These are phyloP conservation scores for Drosophila pullipes DNA, from an alignment of 2,888 invertebrate species.

Conservation along the genomic window DNA sequence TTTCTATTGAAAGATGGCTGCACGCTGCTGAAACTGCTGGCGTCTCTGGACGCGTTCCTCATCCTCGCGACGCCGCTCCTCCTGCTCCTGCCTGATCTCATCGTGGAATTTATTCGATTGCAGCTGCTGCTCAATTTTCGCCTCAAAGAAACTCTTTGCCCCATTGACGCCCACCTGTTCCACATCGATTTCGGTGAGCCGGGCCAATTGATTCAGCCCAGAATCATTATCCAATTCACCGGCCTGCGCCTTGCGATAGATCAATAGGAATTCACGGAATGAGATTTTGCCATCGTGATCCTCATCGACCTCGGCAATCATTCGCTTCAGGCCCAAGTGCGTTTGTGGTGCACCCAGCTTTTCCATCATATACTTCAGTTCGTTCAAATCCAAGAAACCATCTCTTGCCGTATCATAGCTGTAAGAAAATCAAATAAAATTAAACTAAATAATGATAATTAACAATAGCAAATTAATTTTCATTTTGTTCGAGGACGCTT, in stretches of 20 bases:
- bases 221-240: conserved; percentile 95
- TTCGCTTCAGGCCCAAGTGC: conserved; percentile 96
- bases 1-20: conserved; percentile 91
- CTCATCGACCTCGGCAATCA: conserved; percentile 97
- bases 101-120: conserved; percentile 95
- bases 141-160: conserved; percentile 98
- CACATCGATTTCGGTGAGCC: conserved; percentile 95
- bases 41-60: conserved; percentile 93
- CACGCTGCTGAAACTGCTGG: conserved; percentile 95
- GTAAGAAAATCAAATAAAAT: conserved; percentile 77
- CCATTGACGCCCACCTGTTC: conserved; percentile 97
- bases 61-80: conserved; percentile 92
- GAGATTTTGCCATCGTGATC: conserved; percentile 94
- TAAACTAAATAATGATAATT: conserved; percentile 14
- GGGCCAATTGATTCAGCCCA: conserved; percentile 93
- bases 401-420: conserved; percentile 96
- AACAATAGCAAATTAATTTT: conserved; percentile 12
- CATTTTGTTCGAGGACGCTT: conserved; percentile 6
- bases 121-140: conserved; percentile 95
- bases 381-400: conserved; percentile 94
- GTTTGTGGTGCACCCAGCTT: conserved; percentile 97
- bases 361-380: conserved; percentile 98
- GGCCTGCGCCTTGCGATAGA: conserved; percentile 94
- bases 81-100: conserved; percentile 96
- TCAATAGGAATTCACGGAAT: conserved; percentile 94